Evolutionary conservation across 2,797 vertebrate genomes (phyloP).

Genomic region (Eupleurogrammus muticus): DNA sequence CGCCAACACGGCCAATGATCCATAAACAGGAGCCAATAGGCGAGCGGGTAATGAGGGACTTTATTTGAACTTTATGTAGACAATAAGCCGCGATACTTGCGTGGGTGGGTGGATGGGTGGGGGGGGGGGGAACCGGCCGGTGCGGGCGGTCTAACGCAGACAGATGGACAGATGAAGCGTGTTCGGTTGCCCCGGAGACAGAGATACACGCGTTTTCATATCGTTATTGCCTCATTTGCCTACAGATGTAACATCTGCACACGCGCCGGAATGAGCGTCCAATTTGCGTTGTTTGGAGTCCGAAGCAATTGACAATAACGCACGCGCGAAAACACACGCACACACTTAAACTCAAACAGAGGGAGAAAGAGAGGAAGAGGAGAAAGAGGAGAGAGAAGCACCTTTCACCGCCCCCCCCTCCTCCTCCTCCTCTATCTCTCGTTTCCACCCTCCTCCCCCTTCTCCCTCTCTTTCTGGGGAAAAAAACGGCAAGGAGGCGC

Average conservation of each 20-base stretch:
- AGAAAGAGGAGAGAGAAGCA: constrained; percentile 64
- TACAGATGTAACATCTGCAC: constrained; percentile 28
- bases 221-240: constrained; percentile 12
- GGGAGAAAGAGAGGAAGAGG: constrained; percentile 43
- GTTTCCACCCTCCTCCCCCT: constrained; percentile 34
- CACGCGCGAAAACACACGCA: constrained; percentile 33
- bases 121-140: background rate
- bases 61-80: constrained; percentile 74
- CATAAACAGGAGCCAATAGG: constrained; percentile 72
- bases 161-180: constrained; percentile 36
- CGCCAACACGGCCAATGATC: constrained; percentile 70
- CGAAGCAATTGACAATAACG: constrained; percentile 41
- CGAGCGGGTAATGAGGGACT: constrained; percentile 72
- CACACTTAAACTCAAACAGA: constrained; percentile 61
- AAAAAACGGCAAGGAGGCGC: constrained; percentile 87
- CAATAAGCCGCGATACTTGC: constrained; percentile 36
- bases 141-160: constrained; percentile 35
- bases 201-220: background rate
- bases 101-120: too few relatives aligned
- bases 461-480: constrained; percentile 71
- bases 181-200: constrained; percentile 5
- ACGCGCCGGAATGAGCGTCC: constrained; percentile 20
- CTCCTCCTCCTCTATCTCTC: constrained; percentile 60
- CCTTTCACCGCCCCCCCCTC: constrained; percentile 64
- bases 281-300: constrained; percentile 35